These are phyloP conservation scores for Erethizon dorsatum DNA, from an alignment of 2,797 vertebrate genomes.

Conservation along the genomic window DNA sequence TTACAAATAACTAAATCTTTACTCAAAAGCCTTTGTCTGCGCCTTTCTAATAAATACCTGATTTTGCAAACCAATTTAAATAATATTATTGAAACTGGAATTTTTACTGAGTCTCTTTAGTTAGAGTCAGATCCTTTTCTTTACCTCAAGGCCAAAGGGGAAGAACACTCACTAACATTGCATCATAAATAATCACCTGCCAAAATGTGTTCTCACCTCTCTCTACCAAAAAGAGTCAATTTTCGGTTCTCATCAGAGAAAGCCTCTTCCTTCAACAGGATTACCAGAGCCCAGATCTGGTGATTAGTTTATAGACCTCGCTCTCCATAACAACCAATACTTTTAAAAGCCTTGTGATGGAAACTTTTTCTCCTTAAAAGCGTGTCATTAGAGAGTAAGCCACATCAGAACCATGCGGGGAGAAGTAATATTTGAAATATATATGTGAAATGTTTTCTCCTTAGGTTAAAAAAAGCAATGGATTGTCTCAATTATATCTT, in stretches of 20 bases:
- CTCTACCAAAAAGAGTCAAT: conserved; percentile 12
- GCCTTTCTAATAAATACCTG: conserved; percentile 25
- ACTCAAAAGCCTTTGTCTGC: background rate
- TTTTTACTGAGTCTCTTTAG: conserved; percentile 19
- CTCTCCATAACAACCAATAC: conserved; percentile 71
- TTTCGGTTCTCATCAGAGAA: conserved; percentile 57
- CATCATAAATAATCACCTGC: background rate
- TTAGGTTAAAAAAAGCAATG: conserved; percentile 34
- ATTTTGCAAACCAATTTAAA: conserved; percentile 52
- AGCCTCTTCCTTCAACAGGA: background rate
- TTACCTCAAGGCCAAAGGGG: conserved; percentile 51
- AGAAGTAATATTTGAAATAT: background rate
- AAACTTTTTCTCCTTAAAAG: conserved; percentile 66
- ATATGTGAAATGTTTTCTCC: background rate
- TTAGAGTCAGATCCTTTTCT: conserved; percentile 24
- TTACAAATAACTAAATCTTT: conserved; percentile 21
- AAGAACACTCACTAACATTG: conserved; percentile 5
- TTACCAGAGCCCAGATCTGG: conserved; percentile 46
- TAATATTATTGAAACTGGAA: conserved; percentile 42
- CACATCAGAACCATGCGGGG: background rate
- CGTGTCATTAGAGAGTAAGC: conserved; percentile 1
- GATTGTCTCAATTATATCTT: conserved; percentile 27
- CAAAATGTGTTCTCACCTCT: background rate
- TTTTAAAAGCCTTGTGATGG: conserved; percentile 20
- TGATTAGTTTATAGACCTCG: conserved; percentile 46